phyloP scores from a whole-genome alignment of 2,797 vertebrate species.

The Paguma larvata region DNA sequence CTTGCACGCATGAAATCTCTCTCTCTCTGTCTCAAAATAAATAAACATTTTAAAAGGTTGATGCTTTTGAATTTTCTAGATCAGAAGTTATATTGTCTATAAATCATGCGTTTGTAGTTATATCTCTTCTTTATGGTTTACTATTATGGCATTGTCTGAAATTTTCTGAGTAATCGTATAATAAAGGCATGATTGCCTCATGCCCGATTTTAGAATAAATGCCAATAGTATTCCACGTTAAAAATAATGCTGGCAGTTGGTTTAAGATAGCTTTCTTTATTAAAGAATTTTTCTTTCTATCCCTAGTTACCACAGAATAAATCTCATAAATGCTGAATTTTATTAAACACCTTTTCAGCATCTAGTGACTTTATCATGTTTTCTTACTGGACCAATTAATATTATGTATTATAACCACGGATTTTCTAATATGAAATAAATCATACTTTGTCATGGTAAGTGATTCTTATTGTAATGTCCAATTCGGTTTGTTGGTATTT shows the following conservation, averaged over 20 bases:
- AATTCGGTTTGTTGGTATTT: constrained; percentile 27
- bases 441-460: not conserved
- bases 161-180: constrained; percentile 5
- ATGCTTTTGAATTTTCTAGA: constrained; percentile 38
- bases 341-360: constrained; percentile 21
- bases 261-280: constrained; percentile 39
- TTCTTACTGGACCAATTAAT: constrained; percentile 42
- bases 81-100: not conserved
- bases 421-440: constrained; percentile 7
- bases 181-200: not conserved
- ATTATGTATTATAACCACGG: not conserved
- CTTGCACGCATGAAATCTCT: too few species aligned
- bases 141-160: not conserved
- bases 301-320: constrained; percentile 9
- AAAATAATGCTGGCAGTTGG: not conserved
- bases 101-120: constrained; percentile 24
- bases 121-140: not conserved
- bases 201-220: constrained; percentile 39
- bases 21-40: too few species aligned
- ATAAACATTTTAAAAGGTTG: constrained; percentile 6
- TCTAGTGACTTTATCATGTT: not conserved
- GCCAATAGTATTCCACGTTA: not conserved
- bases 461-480: not conserved
- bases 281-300: constrained; percentile 30
- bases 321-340: constrained; percentile 27